phyloP scores from a whole-genome alignment of 1,140 invertebrate species.

The Nasonia giraulti region DNA sequence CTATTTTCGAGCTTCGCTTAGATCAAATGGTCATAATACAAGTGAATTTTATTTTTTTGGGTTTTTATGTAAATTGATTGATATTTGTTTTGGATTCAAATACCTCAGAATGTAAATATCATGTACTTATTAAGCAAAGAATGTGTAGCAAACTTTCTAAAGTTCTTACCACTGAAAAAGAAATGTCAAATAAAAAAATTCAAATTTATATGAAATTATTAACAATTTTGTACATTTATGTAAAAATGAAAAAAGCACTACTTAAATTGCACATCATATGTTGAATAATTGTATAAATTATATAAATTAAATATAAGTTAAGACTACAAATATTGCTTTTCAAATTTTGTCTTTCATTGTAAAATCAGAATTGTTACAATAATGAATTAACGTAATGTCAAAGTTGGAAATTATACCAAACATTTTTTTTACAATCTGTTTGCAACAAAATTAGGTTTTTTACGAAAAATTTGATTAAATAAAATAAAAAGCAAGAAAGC shows the following conservation, averaged over 20 bases:
- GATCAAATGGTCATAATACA: conserved; percentile 46
- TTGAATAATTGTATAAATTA: conserved; percentile 6
- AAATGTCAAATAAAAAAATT: conserved; percentile 7
- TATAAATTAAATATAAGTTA: neutral
- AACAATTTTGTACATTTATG: conserved; percentile 45
- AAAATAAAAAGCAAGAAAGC: neutral
- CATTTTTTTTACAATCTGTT: neutral
- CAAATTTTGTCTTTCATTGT: neutral
- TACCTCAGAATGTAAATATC: conserved; percentile 37
- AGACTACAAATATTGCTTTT: conserved; percentile 8
- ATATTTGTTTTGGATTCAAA: conserved; percentile 14
- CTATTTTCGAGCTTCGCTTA: conserved; percentile 35
- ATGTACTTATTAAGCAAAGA: conserved; percentile 35
- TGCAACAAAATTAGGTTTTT: neutral
- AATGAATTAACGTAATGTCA: neutral
- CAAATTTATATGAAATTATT: conserved; percentile 13
- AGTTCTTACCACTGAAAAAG: neutral
- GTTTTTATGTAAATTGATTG: neutral
- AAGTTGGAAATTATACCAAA: neutral
- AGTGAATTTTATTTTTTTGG: conserved; percentile 30
- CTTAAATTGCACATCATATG: conserved; percentile 7
- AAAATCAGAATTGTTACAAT: neutral
- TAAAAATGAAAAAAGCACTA: conserved; percentile 32
- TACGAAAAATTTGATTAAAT: neutral
- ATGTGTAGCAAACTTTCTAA: neutral